Percentiles rank a stretch among this genome's conserved stretches.
Evolutionary conservation across 2,797 vertebrate genomes (phyloP).

Genomic region (Natrix natrix): DNA sequence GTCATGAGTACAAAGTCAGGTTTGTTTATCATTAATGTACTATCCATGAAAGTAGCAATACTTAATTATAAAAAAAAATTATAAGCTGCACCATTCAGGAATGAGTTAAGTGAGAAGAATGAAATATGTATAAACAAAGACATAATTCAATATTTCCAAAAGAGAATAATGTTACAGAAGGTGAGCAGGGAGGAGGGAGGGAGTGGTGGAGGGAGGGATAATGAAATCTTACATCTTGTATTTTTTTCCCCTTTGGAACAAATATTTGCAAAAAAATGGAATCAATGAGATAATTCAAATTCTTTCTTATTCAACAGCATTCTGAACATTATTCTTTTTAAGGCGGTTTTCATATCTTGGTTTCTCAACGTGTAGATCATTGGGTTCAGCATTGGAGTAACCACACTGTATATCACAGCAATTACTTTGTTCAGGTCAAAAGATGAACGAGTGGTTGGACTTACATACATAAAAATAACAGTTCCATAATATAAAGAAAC

Average conservation of each 20-base stretch:
- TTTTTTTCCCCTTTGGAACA: not conserved
- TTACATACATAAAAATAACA: conserved; percentile 49
- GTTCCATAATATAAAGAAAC: conserved; percentile 40
- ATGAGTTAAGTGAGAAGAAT: not conserved
- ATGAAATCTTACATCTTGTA: not conserved
- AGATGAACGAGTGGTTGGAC: conserved; percentile 10
- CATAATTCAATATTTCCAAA: not conserved
- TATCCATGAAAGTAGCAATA: not conserved
- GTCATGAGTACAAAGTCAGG: not conserved
- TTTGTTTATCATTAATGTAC: not conserved
- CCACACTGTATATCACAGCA: conserved; percentile 43
- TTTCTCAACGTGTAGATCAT: conserved; percentile 52
- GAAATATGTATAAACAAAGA: not conserved
- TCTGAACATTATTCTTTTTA: conserved; percentile 30
- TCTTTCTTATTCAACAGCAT: not conserved
- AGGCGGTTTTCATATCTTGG: conserved; percentile 48
- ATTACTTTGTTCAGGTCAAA: conserved; percentile 42
- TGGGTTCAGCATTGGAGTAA: conserved; percentile 58
- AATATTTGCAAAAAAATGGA: not conserved
- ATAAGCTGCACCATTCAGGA: not conserved
- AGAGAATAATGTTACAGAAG: not conserved
- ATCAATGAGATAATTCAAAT: not conserved
- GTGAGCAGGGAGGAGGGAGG: too few species aligned
- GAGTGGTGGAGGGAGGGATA: not conserved
- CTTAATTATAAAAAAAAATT: not conserved